Evolutionary conservation across 1,140 invertebrate species (phyloP), one percentile per base, ranked within the genome.

Genomic region (Lordiphosa stackelbergi): DNA sequence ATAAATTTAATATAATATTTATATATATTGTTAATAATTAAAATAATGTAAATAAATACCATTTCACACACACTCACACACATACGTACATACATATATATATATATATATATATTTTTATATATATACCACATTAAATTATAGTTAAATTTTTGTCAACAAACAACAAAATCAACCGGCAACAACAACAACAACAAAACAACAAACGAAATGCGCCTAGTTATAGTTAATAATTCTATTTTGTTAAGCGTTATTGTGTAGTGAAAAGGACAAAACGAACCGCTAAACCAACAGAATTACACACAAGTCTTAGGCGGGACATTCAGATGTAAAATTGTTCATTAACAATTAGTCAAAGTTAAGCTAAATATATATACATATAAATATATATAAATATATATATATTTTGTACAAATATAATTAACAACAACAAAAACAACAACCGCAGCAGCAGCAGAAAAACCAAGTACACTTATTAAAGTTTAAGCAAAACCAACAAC

Each of bases 321-420:
- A 52, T 62, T 51, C 56, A 46, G 35, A 56, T 45, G 38, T 36
- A 53, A 38, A 56, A 62, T 61, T 55, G 77, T 73, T 83, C 69
- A 84, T 84, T 60, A 78, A 78, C 57, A 73, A 8, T 31, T 73
- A 70, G 62, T 55, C 45, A 73, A 69, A 36, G 41, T 58, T 51
- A 63, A 40, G 45, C 38, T 9, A 61, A 48, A 46, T 24, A 52
- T 69, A 69, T 59, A 53, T 68, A 52, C 13, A 68, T 49, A 64
- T 57, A 66, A 66, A 45, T 46, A 71, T 53, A 45, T 66, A 72
- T 68, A 75, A n/a, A n/a, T 55, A 74, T 68, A 66, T 70, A 72
- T 78, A 83, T 83, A 84, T 83, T 83, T 83, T 84, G 73, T 83
- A 83, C 69, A 84, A 84, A 83, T 73, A 81, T 72, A 81, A 84